phyloP scores from a whole-genome alignment of 1,140 invertebrate species.

The Meloidogyne floridensis region DNA sequence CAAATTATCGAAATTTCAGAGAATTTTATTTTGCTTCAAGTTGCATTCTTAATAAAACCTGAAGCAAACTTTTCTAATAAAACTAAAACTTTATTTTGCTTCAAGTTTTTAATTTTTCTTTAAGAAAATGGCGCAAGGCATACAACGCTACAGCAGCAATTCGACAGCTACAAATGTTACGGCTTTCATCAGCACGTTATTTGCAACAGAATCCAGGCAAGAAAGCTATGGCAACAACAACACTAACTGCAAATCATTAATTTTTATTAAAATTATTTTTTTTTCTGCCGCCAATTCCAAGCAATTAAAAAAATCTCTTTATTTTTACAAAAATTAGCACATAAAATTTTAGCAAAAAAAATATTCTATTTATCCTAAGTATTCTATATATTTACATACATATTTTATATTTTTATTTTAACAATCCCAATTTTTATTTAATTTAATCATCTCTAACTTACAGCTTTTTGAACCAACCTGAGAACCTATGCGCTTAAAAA shows the following conservation, averaged over 20 bases:
- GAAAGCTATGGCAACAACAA: conserved; percentile 25
- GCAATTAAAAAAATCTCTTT: conserved; percentile 1
- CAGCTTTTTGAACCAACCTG: no score
- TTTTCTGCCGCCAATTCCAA: not conserved
- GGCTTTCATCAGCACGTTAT: conserved; percentile 54
- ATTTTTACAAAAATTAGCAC: conserved; percentile 1
- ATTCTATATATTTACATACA: not conserved
- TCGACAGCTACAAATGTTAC: conserved; percentile 63
- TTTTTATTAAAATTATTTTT: not conserved
- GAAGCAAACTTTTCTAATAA: no score
- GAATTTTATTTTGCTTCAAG: no score
- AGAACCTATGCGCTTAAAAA: no score
- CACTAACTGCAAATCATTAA: conserved; percentile 3
- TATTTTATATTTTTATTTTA: not conserved
- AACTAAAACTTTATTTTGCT: no score
- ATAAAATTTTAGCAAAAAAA: not conserved
- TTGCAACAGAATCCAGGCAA: conserved; percentile 19
- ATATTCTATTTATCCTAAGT: no score
- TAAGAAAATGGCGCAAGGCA: conserved; percentile 39
- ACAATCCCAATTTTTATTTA: not conserved
- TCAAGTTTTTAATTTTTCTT: not conserved
- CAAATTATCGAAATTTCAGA: no score
- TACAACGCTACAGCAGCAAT: conserved; percentile 65
- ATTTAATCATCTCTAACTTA: no score
- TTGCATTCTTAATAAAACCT: no score